A percentile compares a stretch with the other conserved stretches of the same genome.
These are phyloP conservation scores for Heterodera carotae DNA, from an alignment of 1,140 invertebrate genomes.

Conservation along the genomic window DNA sequence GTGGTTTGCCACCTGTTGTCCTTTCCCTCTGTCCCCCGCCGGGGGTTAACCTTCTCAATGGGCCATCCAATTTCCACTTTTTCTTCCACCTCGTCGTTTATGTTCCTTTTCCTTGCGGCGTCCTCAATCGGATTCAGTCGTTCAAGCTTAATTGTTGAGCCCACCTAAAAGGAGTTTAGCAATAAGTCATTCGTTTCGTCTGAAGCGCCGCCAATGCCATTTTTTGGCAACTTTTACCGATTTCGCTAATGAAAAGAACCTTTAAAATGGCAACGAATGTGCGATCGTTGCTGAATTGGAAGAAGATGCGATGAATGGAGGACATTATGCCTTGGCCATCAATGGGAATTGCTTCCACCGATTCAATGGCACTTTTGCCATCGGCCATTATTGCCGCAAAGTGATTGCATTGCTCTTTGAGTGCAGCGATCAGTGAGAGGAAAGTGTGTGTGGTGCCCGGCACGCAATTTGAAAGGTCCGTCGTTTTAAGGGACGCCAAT, in stretches of 20 bases:
- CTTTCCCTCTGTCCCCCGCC: not conserved
- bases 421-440: not conserved
- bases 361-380: constrained; percentile 8
- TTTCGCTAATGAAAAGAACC: not conserved
- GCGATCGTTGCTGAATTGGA: constrained; percentile 1
- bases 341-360: constrained; percentile 16
- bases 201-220: no score
- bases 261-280: constrained; percentile 23
- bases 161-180: not conserved
- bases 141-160: constrained; percentile 15
- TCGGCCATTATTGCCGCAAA: constrained; percentile 4
- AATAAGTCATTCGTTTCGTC: no score
- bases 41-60: not conserved
- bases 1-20: no score
- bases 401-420: not conserved
- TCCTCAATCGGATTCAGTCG: constrained; percentile 19
- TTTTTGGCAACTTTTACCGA: not conserved
- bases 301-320: constrained; percentile 5
- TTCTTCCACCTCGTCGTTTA: not conserved
- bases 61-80: not conserved
- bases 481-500: not conserved
- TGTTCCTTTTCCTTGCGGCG: not conserved
- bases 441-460: constrained; percentile 25
- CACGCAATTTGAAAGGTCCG: constrained; percentile 16
- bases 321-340: constrained; percentile 30